Evolutionary conservation across 2,888 invertebrate species (phyloP), one percentile per base, ranked within the genome.

Genomic region (Macaria notata): DNA sequence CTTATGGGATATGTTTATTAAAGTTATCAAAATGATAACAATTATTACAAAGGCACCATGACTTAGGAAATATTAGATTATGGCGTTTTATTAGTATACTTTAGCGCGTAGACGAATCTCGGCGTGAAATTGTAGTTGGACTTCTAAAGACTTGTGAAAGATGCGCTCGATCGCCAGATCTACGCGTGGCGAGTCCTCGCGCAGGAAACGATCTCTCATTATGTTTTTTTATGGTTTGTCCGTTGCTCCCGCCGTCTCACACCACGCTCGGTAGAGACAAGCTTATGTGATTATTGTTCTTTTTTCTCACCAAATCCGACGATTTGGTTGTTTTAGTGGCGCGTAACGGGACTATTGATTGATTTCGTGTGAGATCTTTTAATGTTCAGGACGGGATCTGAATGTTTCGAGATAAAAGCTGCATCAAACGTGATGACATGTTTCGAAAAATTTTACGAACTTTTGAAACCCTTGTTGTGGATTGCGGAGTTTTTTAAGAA

Each of bases 191-290:
- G 70, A 73, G 72, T 72, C 76, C 72, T 69, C 41, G 79, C 84
- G 83, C 90, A 89, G 90, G 90, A 90, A 90, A 80, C 84, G 86
- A 86, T 89, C 86, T 87, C 88, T 88, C 89, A 86, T 86, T 88
- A 86, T 81, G 76, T 82, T 88, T 89, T 88, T 89, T 89, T 88
- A 84, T 83, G 82, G 80, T 80, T 79, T 86, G 85, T 86, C 79
- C 84, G 83, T 85, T 87, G 85, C 83, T 81, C 84, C 84, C 84
- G 82, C 63, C 61, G 55, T 65, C 70, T 68, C 73, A 68, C 69
- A 66, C 71, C 70, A 76, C 71, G 73, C 72, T 64, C 70, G 68
- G 60, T 66, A 50, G 59, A 52, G 53, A 71, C 69, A 61, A 70
- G 65, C 69, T 73, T 65, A 64, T 66, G 62, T 71, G 68, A 75